These are phyloP conservation scores for Himalopsyche tibetana DNA, from an alignment of 2,888 invertebrate genomes.

Conservation along the genomic window DNA sequence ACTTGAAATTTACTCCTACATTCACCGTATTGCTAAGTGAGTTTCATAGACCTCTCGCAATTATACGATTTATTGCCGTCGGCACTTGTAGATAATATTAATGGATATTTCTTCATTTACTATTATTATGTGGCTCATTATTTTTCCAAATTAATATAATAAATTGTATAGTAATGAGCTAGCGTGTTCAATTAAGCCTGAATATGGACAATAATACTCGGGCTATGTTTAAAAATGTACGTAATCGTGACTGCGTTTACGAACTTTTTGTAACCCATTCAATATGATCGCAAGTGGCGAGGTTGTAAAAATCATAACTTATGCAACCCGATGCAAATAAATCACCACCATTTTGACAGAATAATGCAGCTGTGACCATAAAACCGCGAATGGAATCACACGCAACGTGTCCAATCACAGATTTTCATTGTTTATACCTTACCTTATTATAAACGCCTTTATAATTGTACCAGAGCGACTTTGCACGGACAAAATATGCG, in stretches of 20 bases:
- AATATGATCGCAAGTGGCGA: not conserved
- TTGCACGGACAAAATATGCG: no score
- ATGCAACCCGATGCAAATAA: constrained; percentile 6
- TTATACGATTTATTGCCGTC: no score
- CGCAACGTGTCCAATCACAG: not conserved
- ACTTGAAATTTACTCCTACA: no score
- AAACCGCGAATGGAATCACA: not conserved
- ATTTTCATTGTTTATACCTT: not conserved
- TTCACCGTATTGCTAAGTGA: no score
- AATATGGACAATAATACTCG: constrained; percentile 11
- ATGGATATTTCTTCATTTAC: no score
- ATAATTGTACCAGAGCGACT: no score
- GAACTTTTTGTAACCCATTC: constrained; percentile 20
- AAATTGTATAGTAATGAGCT: not conserved
- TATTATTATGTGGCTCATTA: no score
- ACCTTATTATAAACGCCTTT: no score
- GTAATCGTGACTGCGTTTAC: not conserved
- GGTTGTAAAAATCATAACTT: constrained; percentile 39
- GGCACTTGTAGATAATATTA: no score
- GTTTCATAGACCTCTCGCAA: no score
- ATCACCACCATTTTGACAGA: constrained; percentile 42
- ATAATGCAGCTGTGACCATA: constrained; percentile 29
- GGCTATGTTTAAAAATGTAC: not conserved
- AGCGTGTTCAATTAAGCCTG: constrained; percentile 18
- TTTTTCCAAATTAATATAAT: not conserved